These are phyloP conservation scores for Athalia circularis DNA, from an alignment of 2,888 invertebrate species.

Conservation along the genomic window DNA sequence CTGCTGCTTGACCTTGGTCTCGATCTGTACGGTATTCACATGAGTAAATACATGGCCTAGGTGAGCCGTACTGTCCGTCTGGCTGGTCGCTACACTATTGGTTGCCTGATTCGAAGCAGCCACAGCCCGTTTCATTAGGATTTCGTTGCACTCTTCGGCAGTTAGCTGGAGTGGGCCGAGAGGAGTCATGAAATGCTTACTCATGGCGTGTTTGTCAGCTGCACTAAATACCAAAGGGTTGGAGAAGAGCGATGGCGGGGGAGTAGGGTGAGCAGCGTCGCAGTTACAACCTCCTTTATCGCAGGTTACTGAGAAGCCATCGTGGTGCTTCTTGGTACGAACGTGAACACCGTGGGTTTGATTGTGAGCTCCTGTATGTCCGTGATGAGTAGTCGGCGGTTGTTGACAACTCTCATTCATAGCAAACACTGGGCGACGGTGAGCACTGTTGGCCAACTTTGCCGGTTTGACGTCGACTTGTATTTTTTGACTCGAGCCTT, in stretches of 20 bases:
- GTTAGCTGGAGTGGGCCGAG: conserved; percentile 84
- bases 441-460: conserved; percentile 68
- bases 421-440: conserved; percentile 70
- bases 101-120: conserved; percentile 76
- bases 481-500: conserved; percentile 70
- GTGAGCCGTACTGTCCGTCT: conserved; percentile 67
- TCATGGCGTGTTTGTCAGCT: conserved; percentile 72
- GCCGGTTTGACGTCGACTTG: conserved; percentile 71
- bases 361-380: conserved; percentile 70
- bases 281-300: conserved; percentile 72
- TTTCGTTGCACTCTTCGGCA: conserved; percentile 87
- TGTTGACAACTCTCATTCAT: conserved; percentile 72
- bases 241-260: conserved; percentile 69
- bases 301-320: conserved; percentile 70
- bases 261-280: conserved; percentile 70
- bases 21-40: conserved; percentile 75
- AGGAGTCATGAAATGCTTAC: conserved; percentile 83
- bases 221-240: conserved; percentile 72
- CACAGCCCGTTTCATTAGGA: conserved; percentile 84
- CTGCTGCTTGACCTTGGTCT: conserved; percentile 77
- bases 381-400: conserved; percentile 64
- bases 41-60: conserved; percentile 71
- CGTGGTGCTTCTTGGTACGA: conserved; percentile 70
- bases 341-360: conserved; percentile 75
- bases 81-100: conserved; percentile 68